A percentile compares a stretch with the other conserved stretches of the same genome.
Evolutionary conservation across 1,140 invertebrate genomes (phyloP).

Genomic region (Trachymyrmex cornetzi): DNA sequence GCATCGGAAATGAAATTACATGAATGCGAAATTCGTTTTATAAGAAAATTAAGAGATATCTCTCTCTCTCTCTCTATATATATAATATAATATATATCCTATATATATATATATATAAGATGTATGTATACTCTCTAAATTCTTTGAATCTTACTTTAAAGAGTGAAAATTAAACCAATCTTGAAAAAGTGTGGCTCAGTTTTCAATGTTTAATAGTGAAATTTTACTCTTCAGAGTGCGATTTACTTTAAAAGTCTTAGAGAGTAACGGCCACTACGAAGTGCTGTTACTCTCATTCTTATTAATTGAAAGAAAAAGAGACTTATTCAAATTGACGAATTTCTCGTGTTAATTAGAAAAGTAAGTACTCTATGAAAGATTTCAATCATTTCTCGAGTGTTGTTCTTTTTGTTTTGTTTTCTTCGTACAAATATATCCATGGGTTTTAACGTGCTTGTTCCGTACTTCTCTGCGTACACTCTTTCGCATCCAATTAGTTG

Average conservation of each 20-base stretch:
- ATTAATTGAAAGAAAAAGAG: neutral
- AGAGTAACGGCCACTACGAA: neutral
- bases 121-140: no score
- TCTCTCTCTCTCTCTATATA: no score
- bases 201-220: no score
- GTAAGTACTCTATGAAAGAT: no score
- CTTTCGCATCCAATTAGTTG: slow-evolving; percentile 68
- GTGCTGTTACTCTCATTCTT: neutral
- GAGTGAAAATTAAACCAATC: no score
- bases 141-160: no score
- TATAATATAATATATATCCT: no score
- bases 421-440: neutral
- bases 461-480: slow-evolving; percentile 6
- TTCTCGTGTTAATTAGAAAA: neutral
- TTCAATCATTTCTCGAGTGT: neutral
- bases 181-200: no score
- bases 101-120: no score
- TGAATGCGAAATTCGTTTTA: neutral
- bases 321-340: neutral
- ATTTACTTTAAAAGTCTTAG: no score
- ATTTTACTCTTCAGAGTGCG: no score
- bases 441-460: neutral
- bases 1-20: neutral
- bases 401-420: neutral
- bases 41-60: neutral